A percentile compares a stretch with the other conserved stretches of the same genome.
Conservation (phyloP, 1,140 invertebrate genomes). For the Bombus vancouverensis region DNA sequence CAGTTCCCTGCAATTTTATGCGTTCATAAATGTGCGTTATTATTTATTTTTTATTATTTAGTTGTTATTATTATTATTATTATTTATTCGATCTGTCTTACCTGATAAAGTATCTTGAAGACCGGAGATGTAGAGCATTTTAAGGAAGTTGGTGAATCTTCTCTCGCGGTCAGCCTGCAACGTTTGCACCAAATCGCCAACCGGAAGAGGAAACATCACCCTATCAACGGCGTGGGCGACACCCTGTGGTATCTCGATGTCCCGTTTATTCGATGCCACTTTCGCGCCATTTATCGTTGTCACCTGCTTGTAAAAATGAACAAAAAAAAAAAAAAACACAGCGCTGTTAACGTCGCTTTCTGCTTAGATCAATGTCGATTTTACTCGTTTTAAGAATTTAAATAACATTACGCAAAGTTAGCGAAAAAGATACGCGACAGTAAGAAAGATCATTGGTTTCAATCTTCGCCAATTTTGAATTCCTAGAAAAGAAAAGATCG, state of each 20-base stretch:
- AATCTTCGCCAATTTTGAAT: neutral
- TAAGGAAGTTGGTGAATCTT: conserved; percentile 90
- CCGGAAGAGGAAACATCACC: conserved; percentile 93
- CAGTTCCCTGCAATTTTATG: no score
- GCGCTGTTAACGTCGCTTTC: neutral
- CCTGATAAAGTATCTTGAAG: conserved; percentile 89
- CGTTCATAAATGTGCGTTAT: no score
- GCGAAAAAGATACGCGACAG: no score
- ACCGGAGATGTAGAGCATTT: conserved; percentile 88
- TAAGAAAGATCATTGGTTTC: neutral
- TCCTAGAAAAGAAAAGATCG: neutral
- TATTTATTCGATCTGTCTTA: conserved; percentile 65
- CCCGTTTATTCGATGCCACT: conserved; percentile 89
- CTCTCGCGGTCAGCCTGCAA: conserved; percentile 91
- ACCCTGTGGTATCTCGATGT: conserved; percentile 92
- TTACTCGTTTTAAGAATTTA: neutral
- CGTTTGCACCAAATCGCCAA: conserved; percentile 91
- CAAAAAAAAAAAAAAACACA: neutral
- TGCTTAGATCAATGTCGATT: neutral
- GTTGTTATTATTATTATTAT: neutral
- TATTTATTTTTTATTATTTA: no score
- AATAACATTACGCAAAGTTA: no score
- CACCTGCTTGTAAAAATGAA: conserved; percentile 81
- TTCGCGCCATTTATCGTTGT: conserved; percentile 93
- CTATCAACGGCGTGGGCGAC: conserved; percentile 93